phyloP scores from a whole-genome alignment of 2,797 vertebrate genomes.

The Agapornis canus region DNA sequence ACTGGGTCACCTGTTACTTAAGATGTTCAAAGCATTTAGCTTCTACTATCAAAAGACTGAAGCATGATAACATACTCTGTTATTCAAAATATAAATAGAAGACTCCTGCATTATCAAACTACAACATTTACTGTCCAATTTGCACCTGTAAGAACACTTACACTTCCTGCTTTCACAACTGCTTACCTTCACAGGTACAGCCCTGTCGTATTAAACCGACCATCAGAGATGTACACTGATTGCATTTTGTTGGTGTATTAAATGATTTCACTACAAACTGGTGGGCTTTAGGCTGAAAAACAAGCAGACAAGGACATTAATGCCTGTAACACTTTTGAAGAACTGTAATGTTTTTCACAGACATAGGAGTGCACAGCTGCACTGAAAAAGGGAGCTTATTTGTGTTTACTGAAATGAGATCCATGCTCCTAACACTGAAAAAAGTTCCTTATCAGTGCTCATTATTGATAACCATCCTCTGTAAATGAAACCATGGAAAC shows the following conservation, averaged over 20 bases:
- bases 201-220: conserved; percentile 96
- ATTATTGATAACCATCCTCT: background rate
- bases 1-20: accelerated
- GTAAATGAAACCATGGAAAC: background rate
- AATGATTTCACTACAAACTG: conserved; percentile 98
- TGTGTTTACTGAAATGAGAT: background rate
- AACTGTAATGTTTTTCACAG: background rate
- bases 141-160: background rate
- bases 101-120: background rate
- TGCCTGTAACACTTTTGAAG: background rate
- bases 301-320: background rate
- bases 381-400: background rate
- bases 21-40: background rate
- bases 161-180: background rate
- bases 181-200: conserved; percentile 95
- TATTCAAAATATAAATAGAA: background rate
- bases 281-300: conserved; percentile 93
- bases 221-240: conserved; percentile 98
- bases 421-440: background rate
- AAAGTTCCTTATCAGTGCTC: background rate
- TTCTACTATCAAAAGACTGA: background rate
- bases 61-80: background rate
- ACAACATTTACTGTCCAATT: background rate
- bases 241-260: conserved; percentile 92
- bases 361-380: background rate